Percentiles rank a stretch among this genome's conserved stretches.
phyloP scores from a whole-genome alignment of 2,797 vertebrate species.

The Alosa sapidissima region DNA sequence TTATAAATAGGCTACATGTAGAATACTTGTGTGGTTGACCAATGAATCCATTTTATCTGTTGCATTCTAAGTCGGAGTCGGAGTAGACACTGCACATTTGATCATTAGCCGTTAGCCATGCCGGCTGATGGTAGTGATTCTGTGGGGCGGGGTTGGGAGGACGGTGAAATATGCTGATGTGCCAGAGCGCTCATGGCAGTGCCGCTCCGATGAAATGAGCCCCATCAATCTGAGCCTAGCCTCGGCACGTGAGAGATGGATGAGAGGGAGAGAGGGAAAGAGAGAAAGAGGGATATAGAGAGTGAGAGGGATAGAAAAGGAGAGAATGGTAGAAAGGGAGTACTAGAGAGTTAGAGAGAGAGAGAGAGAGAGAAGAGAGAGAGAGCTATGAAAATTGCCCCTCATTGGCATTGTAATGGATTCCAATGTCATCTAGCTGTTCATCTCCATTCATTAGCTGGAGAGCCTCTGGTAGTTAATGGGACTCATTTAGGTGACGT shows the following conservation, averaged over 20 bases:
- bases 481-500: not conserved
- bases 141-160: slow-evolving; percentile 27
- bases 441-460: not conserved
- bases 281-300: not conserved
- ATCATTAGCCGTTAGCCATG: not conserved
- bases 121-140: not conserved
- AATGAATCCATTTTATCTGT: not conserved
- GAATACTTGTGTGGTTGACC: no score
- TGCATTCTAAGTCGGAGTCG: not conserved
- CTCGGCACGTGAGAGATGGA: not conserved
- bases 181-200: slow-evolving; percentile 32
- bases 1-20: no score
- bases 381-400: not conserved
- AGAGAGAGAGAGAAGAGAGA: not conserved
- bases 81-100: not conserved
- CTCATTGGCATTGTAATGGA: slow-evolving; percentile 5
- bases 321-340: not conserved
- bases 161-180: slow-evolving; percentile 49
- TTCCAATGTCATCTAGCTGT: not conserved
- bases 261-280: not conserved
- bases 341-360: not conserved
- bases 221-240: slow-evolving; percentile 43
- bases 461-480: not conserved
- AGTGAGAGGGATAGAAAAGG: not conserved
- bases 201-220: slow-evolving; percentile 39